phyloP scores from a whole-genome alignment of 2,797 vertebrate genomes.

The Tapera naevia region DNA sequence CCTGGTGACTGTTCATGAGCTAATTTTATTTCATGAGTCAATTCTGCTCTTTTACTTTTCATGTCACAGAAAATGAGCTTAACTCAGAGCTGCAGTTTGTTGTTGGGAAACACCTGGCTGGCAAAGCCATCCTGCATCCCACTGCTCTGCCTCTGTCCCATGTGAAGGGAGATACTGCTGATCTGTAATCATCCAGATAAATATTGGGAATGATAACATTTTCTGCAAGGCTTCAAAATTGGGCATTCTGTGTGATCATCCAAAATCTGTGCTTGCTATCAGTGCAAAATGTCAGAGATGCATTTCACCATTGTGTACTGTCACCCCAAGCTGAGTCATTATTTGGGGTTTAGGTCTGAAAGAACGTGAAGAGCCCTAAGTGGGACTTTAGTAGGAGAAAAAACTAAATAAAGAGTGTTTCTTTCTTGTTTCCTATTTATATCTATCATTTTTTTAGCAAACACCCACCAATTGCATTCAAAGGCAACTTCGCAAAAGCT shows the following conservation, averaged over 20 bases:
- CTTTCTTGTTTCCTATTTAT: conserved; percentile 58
- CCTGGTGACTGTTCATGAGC: conserved; percentile 47
- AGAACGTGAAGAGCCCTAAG: background rate
- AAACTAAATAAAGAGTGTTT: conserved; percentile 10
- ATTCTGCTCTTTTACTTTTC: conserved; percentile 57
- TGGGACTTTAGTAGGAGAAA: background rate
- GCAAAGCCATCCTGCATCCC: background rate
- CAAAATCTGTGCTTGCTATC: background rate
- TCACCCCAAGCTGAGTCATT: background rate
- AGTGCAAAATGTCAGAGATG: background rate
- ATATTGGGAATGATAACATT: background rate
- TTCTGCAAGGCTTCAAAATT: background rate
- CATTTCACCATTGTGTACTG: background rate
- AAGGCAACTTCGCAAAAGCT: background rate
- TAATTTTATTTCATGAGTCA: conserved; percentile 56
- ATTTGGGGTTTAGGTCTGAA: background rate
- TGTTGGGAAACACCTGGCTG: conserved; percentile 29
- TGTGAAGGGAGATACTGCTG: background rate
- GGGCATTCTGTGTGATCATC: background rate
- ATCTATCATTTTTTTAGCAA: conserved; percentile 18
- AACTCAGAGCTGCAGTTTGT: background rate
- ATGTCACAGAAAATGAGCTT: conserved; percentile 33
- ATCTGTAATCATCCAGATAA: background rate
- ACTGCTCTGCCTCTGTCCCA: background rate
- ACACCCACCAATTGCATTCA: conserved; percentile 4